phyloP scores from a whole-genome alignment of 2,888 invertebrate species.

The Rutpela maculata region DNA sequence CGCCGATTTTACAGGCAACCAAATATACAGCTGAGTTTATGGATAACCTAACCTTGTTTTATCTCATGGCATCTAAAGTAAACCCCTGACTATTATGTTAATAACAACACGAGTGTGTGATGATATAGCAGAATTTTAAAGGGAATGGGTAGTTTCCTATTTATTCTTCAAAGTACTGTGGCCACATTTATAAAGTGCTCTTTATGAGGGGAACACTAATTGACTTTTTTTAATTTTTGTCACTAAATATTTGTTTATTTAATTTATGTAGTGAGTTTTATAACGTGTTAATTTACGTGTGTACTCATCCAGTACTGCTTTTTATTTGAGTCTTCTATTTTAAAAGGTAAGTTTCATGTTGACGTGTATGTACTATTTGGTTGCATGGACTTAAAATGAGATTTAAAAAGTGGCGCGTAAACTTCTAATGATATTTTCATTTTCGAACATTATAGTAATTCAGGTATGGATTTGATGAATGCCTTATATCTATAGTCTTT shows the following conservation, averaged over 20 bases:
- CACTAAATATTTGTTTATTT: background rate
- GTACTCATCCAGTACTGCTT: background rate
- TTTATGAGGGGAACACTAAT: background rate
- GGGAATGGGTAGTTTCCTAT: background rate
- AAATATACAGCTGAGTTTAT: background rate
- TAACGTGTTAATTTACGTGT: constrained; percentile 10
- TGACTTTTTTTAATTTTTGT: background rate
- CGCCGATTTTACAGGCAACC: background rate
- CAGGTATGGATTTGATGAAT: too few species aligned
- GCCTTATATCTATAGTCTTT: too few species aligned
- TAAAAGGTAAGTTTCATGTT: constrained; percentile 29
- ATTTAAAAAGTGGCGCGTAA: constrained; percentile 35
- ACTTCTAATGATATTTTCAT: background rate
- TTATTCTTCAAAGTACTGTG: background rate
- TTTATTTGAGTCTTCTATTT: background rate
- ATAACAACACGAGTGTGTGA: constrained; percentile 6
- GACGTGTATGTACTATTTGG: constrained; percentile 23
- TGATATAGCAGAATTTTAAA: constrained; percentile 2
- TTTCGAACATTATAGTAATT: background rate
- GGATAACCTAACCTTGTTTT: background rate
- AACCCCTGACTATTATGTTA: constrained; percentile 22
- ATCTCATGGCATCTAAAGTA: background rate
- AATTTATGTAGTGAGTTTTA: background rate
- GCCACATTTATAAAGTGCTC: background rate
- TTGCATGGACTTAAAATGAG: background rate